These are phyloP conservation scores for Cassiopea xamachana DNA, from an alignment of 30 jellyfish, hydroid and myxozoan genomes.

Conservation along the genomic window DNA sequence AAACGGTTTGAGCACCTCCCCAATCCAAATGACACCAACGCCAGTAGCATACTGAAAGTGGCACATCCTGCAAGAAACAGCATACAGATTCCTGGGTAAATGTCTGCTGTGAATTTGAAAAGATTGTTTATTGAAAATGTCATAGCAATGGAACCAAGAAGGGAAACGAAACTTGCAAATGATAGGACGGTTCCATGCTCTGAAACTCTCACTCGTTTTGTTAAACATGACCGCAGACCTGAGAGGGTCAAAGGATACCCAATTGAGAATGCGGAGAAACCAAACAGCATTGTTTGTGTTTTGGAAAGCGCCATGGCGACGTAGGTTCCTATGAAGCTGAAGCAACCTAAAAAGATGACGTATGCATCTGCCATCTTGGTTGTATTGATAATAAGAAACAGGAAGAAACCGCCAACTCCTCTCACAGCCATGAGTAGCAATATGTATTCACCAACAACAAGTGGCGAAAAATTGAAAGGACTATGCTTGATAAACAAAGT, in stretches of 20 bases:
- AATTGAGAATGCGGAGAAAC: not conserved
- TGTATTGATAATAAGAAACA: not conserved
- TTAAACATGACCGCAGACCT: constrained; percentile 16
- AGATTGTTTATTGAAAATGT: not conserved
- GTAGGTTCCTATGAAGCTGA: constrained; percentile 19
- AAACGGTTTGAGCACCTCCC: not conserved
- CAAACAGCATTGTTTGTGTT: constrained; percentile 9
- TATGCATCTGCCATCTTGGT: not conserved
- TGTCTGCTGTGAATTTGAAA: not conserved
- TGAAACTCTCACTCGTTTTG: not conserved
- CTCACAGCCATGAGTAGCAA: not conserved
- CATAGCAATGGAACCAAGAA: not conserved
- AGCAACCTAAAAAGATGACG: not conserved
- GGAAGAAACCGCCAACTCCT: constrained; percentile 32
- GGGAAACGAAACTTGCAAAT: not conserved
- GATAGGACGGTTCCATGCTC: constrained; percentile 30
- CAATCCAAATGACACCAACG: not conserved
- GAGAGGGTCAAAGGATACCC: constrained; percentile 20
- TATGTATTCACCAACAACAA: not conserved
- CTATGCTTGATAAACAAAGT: constrained; percentile 2
- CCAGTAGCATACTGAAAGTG: not conserved
- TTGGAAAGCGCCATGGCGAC: not conserved
- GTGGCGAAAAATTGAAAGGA: constrained; percentile 21
- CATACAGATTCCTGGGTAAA: not conserved
- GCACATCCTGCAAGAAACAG: not conserved